Base-by-base conservation (phyloP, 2,888 invertebrate species). In the Carcina quercana region DNA sequence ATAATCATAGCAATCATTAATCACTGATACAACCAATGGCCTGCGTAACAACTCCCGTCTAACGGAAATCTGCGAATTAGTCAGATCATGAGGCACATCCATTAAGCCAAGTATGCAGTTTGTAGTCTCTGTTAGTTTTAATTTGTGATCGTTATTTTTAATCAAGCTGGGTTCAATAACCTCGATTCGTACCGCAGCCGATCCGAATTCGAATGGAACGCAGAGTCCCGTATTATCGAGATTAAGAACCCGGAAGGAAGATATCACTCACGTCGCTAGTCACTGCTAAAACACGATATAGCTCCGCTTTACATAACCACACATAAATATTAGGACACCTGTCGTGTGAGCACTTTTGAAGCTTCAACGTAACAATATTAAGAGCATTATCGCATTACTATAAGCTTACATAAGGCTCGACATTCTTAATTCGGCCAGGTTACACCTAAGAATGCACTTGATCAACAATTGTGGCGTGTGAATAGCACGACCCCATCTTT, bases 391-490 rank as follows among this genome's bases (percentile, higher is more conserved):
- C 50, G 46, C 39, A 49, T 56, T 64, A 59, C 49, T 61, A 53
- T 50, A 40, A 49, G 51, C 42, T 68, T 70, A 64, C 53, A 53
- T 62, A 72, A 72, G n/a, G 39, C 42, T 43, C 42, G 45, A 43
- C 44, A 52, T 46, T 52, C 54, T 53, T 51, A 56, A 59, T 64
- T 61, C 47, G 52, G 55, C 47, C 53, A 43, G 42, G 58, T 57
- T 53, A 49, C 45, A 52, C 41, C 37, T 42, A 39, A 45, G 51
- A 53, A 53, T 55, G 55, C 50, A 51, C 53, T 56, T 50, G 51
- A 49, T 53, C 53, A 59, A 63, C 64, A 66, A 66, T n/a, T n/a
- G n/a, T 65, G 55, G 58, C 68, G 69, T 72, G 70, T 61, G 71
- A 74, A 68, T 57, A 55, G 47, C 53, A 45, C 60, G 64, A 51